Conservation (phyloP, 2,797 vertebrate genomes). For the Florisuga fusca region DNA sequence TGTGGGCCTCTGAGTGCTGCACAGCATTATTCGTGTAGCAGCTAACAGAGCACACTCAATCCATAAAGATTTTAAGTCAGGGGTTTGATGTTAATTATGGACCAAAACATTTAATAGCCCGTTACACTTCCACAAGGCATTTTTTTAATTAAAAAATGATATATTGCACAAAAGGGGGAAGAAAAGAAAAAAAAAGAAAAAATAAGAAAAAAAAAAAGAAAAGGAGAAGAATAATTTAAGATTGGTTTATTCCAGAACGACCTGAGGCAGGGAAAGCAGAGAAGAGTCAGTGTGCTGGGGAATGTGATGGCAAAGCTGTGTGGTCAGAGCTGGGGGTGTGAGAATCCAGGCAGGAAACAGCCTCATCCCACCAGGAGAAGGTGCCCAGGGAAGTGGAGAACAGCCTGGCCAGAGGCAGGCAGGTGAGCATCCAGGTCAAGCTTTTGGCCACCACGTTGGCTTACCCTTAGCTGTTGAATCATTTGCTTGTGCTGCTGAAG, state of each 20-base stretch:
- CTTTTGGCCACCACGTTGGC: background rate
- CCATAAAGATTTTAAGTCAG: conserved; percentile 51
- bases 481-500: background rate
- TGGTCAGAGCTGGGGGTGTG: fast-evolving
- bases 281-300: fast-evolving
- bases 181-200: background rate
- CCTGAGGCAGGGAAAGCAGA: conserved; percentile 2
- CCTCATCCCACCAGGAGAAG: background rate
- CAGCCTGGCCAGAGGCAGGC: background rate
- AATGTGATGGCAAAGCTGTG: background rate
- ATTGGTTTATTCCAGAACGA: conserved; percentile 58
- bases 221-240: conserved; percentile 66
- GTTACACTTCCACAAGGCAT: conserved; percentile 69
- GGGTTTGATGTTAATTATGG: conserved; percentile 78
- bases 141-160: conserved; percentile 82
- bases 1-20: background rate
- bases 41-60: conserved; percentile 31
- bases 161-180: background rate
- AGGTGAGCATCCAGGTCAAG: background rate
- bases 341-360: background rate
- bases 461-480: background rate
- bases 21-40: background rate
- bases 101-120: conserved; percentile 75
- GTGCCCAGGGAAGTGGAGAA: background rate
- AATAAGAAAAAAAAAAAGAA: background rate